Conservation (phyloP, 2,888 invertebrate species). For the Melitaea athalia region DNA sequence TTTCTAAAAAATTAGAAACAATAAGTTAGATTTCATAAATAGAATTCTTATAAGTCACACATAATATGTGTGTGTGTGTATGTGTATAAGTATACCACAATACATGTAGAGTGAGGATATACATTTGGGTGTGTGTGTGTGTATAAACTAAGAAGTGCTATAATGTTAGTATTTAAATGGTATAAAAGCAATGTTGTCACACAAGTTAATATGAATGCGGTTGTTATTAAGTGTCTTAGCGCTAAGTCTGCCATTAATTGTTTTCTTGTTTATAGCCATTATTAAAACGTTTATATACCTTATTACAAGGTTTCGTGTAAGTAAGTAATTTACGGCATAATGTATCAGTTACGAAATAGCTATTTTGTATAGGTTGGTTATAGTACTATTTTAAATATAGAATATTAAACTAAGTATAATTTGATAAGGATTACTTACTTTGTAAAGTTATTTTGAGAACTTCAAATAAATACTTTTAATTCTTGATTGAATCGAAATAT, state of each 20-base stretch:
- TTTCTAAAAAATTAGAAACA: no score
- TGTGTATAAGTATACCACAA: background rate
- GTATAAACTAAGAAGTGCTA: background rate
- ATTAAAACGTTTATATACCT: constrained; percentile 7
- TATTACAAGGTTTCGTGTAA: background rate
- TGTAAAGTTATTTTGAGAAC: no score
- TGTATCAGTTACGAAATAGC: background rate
- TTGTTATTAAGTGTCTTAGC: constrained; percentile 10
- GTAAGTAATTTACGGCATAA: background rate
- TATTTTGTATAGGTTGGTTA: background rate
- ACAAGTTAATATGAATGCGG: constrained; percentile 25
- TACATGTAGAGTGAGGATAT: no score
- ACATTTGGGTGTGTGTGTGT: background rate
- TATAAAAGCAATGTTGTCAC: constrained; percentile 19
- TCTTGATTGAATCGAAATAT: no score
- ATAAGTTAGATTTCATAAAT: background rate
- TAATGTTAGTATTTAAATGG: constrained; percentile 23
- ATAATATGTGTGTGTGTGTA: background rate
- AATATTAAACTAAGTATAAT: no score
- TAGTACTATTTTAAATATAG: background rate
- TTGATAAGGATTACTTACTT: no score
- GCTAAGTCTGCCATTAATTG: constrained; percentile 18
- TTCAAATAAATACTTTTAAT: no score
- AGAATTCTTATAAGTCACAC: background rate
- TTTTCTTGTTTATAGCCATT: constrained; percentile 7